These are phyloP conservation scores for Omphaloscelis lunosa DNA, from an alignment of 2,888 invertebrate genomes.

Conservation along the genomic window DNA sequence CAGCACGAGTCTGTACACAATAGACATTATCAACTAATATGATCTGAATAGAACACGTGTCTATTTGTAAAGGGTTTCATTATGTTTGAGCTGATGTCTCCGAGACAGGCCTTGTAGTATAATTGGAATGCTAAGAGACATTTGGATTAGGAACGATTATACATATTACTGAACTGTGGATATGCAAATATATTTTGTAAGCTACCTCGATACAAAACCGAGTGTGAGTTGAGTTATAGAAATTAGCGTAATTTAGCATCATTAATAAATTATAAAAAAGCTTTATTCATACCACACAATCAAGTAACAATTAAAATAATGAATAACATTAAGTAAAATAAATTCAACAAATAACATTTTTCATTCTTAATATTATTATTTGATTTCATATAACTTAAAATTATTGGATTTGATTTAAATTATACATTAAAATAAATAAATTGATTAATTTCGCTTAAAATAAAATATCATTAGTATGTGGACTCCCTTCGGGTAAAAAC, in stretches of 20 bases:
- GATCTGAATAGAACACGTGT: conserved; percentile 48
- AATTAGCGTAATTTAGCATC: conserved; percentile 1
- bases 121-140: conserved; percentile 37
- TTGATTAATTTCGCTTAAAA: too few species aligned
- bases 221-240: background rate
- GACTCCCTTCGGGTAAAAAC: too few species aligned
- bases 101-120: conserved; percentile 12
- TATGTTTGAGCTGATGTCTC: conserved; percentile 49
- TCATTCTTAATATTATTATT: too few species aligned
- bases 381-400: too few species aligned
- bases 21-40: conserved; percentile 49
- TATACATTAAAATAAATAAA: too few species aligned
- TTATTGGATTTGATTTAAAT: too few species aligned
- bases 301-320: too few species aligned
- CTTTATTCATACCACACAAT: too few species aligned
- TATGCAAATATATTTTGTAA: conserved; percentile 16
- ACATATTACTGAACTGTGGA: conserved; percentile 2
- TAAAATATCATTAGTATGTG: too few species aligned
- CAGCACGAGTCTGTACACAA: conserved; percentile 31
- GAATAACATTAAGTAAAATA: too few species aligned
- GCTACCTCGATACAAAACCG: background rate
- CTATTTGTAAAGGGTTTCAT: conserved; percentile 48
- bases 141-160: conserved; percentile 37
- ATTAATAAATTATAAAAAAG: background rate
- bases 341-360: too few species aligned